Percentiles rank a stretch among this genome's conserved stretches.
Conservation (phyloP, 2,113 vertebrate genomes). For the Mus spicilegus region DNA sequence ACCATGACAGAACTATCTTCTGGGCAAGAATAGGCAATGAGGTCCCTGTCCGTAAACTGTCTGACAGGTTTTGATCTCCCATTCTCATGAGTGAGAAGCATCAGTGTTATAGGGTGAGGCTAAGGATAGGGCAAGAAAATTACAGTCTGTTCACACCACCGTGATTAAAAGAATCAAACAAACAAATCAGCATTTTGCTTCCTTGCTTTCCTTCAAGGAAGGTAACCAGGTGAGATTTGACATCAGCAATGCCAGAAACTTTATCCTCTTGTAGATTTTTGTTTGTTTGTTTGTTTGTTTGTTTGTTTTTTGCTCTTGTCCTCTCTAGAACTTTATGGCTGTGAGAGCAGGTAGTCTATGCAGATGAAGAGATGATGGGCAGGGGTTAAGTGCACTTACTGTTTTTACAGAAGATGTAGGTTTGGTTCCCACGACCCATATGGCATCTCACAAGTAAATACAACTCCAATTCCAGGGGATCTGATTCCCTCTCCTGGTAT, state of each 20-base stretch:
- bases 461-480: background rate
- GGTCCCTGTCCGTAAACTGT: background rate
- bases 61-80: background rate
- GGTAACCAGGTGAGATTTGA: background rate
- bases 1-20: background rate
- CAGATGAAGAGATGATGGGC: background rate
- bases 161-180: background rate
- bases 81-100: background rate
- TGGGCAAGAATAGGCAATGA: background rate
- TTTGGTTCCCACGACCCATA: background rate
- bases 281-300: background rate
- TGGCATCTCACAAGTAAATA: background rate
- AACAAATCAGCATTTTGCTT: background rate
- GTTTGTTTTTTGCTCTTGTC: background rate
- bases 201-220: background rate
- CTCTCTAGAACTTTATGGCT: background rate
- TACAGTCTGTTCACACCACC: background rate
- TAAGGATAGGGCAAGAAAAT: background rate
- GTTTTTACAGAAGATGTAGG: background rate
- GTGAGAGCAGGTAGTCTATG: background rate
- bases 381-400: background rate
- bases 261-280: background rate
- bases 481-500: background rate
- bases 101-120: background rate
- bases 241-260: background rate